Percentiles rank a stretch among this genome's conserved stretches.
Conservation (phyloP, 2,113 vertebrate species). For the Dicrurus megarhynchus region DNA sequence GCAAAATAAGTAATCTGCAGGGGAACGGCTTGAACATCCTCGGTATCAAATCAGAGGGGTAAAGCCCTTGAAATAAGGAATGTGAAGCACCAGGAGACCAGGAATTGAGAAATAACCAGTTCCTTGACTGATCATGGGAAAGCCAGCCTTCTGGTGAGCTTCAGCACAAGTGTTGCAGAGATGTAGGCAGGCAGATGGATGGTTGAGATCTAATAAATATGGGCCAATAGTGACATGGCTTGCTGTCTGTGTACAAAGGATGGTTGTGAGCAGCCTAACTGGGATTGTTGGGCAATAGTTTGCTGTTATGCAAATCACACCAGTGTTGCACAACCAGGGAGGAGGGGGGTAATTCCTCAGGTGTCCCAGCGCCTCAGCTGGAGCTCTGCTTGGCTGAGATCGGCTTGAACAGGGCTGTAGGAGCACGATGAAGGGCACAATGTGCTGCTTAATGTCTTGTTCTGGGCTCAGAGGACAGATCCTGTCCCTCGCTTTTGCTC, state of each 20-base stretch:
- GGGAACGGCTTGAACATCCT: not conserved
- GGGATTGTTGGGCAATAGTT: constrained; percentile 18
- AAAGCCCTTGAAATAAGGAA: not conserved
- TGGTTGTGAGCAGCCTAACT: not conserved
- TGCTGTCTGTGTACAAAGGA: not conserved
- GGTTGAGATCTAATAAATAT: not conserved
- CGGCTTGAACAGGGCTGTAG: not conserved
- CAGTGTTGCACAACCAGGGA: constrained; percentile 12
- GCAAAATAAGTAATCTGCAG: not conserved
- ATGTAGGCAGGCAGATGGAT: not conserved
- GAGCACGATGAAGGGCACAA: not conserved
- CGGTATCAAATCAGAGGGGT: not conserved
- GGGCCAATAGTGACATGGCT: not conserved
- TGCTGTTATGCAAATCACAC: not conserved
- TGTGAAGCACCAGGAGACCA: not conserved
- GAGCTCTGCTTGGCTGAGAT: not conserved
- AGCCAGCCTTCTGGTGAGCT: not conserved
- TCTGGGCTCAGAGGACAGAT: not conserved
- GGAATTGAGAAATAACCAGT: not conserved
- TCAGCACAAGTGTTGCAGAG: not conserved
- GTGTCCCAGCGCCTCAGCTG: not conserved
- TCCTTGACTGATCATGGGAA: not conserved
- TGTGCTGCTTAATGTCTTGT: not conserved
- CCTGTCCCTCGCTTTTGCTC: not conserved
- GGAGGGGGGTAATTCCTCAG: not conserved